These are phyloP conservation scores for Pediacus dermestoides DNA, from an alignment of 2,888 invertebrate species.

Conservation along the genomic window DNA sequence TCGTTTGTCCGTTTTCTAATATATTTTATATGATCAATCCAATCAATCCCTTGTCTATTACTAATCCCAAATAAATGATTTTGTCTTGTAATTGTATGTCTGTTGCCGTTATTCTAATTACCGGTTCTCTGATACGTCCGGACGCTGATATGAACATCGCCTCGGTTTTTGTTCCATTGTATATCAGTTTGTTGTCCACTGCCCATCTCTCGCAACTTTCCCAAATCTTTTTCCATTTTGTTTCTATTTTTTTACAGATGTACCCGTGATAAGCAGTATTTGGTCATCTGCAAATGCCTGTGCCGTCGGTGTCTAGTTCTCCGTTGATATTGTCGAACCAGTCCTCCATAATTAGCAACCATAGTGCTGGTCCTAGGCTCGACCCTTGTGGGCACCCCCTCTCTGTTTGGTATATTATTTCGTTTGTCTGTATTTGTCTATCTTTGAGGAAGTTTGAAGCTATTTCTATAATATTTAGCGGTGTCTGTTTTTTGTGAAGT, in stretches of 20 bases:
- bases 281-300: no score
- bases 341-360: slow-evolving; percentile 26
- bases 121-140: no score
- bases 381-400: no score
- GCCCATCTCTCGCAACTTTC: slow-evolving; percentile 19
- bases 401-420: neutral
- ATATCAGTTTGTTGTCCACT: slow-evolving; percentile 13
- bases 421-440: no score
- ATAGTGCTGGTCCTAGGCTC: slow-evolving; percentile 24
- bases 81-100: no score
- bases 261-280: no score
- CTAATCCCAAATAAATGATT: no score
- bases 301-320: slow-evolving; percentile 15
- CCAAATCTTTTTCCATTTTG: slow-evolving; percentile 20
- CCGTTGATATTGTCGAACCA: slow-evolving; percentile 26
- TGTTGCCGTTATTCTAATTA: slow-evolving; percentile 13
- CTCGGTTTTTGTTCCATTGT: slow-evolving; percentile 23
- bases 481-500: slow-evolving; percentile 6
- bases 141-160: slow-evolving; percentile 17
- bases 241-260: slow-evolving; percentile 19
- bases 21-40: no score
- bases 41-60: no score
- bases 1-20: no score
- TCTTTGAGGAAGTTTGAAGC: no score
- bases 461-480: no score